Conservation (phyloP, 2,797 vertebrate genomes). For the Hirundo rustica region DNA sequence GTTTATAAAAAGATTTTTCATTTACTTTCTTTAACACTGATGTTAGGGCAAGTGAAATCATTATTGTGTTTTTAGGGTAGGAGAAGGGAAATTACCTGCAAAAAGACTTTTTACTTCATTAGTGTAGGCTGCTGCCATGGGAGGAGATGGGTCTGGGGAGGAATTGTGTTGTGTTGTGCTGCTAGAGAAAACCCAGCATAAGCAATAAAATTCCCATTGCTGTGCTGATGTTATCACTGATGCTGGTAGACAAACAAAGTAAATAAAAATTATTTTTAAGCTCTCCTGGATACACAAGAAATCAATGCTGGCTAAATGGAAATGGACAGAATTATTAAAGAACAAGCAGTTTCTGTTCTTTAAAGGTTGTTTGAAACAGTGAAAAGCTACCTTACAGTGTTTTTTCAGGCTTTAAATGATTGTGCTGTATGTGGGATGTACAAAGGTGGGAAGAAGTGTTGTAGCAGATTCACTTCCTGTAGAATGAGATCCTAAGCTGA, state of each 20-base stretch:
- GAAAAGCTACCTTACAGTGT: neutral
- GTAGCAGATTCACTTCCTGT: slow-evolving; percentile 14
- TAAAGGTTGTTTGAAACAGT: slow-evolving; percentile 14
- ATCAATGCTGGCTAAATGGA: slow-evolving; percentile 5
- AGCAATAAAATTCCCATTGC: neutral
- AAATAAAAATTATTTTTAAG: slow-evolving; percentile 45
- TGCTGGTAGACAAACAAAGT: neutral
- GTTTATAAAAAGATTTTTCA: neutral
- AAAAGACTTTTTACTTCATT: neutral
- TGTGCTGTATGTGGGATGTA: neutral
- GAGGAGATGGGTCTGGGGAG: neutral
- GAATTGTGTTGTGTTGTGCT: neutral
- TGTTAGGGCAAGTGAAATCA: neutral
- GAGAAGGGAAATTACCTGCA: neutral
- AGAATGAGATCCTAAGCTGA: slow-evolving; percentile 10
- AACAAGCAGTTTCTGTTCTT: neutral
- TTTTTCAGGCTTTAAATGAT: slow-evolving; percentile 15
- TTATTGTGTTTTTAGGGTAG: neutral
- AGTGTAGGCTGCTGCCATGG: neutral
- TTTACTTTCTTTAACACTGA: neutral
- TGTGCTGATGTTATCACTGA: neutral
- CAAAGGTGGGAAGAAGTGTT: neutral
- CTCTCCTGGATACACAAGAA: neutral
- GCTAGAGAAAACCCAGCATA: neutral
- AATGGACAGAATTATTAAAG: slow-evolving; percentile 25